phyloP scores from a whole-genome alignment of 2,888 invertebrate genomes.

The Agelastica alni region DNA sequence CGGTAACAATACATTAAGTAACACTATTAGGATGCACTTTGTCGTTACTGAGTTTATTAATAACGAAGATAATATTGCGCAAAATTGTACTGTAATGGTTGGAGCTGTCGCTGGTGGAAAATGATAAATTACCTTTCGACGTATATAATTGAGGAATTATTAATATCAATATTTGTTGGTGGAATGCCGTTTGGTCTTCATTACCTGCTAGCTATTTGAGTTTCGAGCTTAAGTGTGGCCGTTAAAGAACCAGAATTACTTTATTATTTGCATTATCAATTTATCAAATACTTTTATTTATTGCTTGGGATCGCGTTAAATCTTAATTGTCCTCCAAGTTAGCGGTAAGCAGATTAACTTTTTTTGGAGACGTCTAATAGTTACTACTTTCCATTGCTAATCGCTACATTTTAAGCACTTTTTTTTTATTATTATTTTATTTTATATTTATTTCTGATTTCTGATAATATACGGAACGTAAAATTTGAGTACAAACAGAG shows the following conservation, averaged over 20 bases:
- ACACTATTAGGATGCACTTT: no score
- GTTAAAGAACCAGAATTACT: constrained; percentile 8
- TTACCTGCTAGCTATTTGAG: constrained; percentile 18
- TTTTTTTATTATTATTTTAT: no score
- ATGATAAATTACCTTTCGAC: constrained; percentile 40
- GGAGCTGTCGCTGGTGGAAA: constrained; percentile 36
- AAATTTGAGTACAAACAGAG: no score
- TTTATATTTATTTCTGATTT: no score
- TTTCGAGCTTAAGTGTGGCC: constrained; percentile 15
- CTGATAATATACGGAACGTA: no score
- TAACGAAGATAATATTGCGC: constrained; percentile 23
- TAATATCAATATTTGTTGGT: constrained; percentile 43
- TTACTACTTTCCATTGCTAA: no score
- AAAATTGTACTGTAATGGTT: constrained; percentile 30
- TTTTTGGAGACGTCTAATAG: no score
- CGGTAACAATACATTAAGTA: no score
- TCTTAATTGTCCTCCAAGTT: background rate
- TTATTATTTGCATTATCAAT: constrained; percentile 18
- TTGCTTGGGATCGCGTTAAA: background rate
- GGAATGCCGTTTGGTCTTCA: constrained; percentile 35
- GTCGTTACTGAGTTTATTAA: no score
- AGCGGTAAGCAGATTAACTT: background rate
- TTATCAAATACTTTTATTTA: constrained; percentile 15
- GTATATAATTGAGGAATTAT: constrained; percentile 43
- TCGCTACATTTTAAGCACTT: no score